These are phyloP conservation scores for Illadopsis cleaveri DNA, from an alignment of 2,113 vertebrate genomes.

Conservation along the genomic window DNA sequence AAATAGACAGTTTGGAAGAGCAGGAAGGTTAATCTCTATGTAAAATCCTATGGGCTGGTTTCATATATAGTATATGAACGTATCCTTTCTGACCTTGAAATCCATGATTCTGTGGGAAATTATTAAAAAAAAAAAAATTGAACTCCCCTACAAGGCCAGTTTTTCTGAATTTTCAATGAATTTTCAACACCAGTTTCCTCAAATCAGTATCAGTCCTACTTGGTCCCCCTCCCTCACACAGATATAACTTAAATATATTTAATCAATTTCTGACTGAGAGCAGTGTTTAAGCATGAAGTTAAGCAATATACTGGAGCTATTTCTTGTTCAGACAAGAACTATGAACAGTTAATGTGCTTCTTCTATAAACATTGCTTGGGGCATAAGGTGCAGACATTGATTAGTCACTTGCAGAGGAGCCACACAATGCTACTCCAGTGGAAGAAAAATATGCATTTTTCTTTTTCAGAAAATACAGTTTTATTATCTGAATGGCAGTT, in stretches of 20 bases:
- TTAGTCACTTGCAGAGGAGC: slow-evolving; percentile 50
- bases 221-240: not conserved
- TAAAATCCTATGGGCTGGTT: not conserved
- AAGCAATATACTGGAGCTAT: slow-evolving; percentile 14
- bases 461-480: slow-evolving; percentile 13
- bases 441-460: slow-evolving; percentile 29
- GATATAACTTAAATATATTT: not conserved
- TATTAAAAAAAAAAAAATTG: not conserved
- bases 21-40: not conserved
- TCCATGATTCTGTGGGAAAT: not conserved
- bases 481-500: slow-evolving; percentile 20
- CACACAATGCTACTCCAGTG: slow-evolving; percentile 13
- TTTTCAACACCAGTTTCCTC: not conserved
- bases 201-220: not conserved
- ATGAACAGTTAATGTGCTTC: slow-evolving; percentile 13
- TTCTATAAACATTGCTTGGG: slow-evolving; percentile 5
- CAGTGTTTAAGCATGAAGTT: slow-evolving; percentile 27
- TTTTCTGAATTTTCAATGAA: not conserved
- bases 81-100: not conserved
- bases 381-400: slow-evolving; percentile 51
- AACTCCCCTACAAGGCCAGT: not conserved
- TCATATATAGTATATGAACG: not conserved
- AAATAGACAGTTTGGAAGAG: not conserved
- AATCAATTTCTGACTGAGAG: slow-evolving; percentile 23
- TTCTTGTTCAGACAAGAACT: slow-evolving; percentile 38